Conservation (phyloP, 2,113 vertebrate genomes). For the Sclerurus mexicanus region DNA sequence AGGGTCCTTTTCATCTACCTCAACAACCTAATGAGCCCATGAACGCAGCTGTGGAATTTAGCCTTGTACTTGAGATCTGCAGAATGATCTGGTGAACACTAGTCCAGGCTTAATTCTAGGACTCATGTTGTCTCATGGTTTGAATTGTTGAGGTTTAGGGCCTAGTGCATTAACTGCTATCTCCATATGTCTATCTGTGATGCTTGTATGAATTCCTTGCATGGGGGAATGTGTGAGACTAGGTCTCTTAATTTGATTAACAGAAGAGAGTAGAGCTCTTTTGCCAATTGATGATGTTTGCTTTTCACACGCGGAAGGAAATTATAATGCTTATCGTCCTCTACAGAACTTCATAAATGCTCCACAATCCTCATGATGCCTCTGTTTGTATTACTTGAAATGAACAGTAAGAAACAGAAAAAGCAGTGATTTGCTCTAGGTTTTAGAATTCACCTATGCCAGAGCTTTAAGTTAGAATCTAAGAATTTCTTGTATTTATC, state of each 20-base stretch:
- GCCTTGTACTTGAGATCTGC: neutral
- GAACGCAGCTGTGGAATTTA: neutral
- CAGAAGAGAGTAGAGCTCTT: neutral
- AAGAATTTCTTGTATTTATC: neutral
- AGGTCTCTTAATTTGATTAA: neutral
- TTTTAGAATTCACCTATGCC: neutral
- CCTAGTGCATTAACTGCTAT: neutral
- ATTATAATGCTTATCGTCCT: neutral
- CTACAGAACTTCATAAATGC: neutral
- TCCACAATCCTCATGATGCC: neutral
- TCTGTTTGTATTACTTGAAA: neutral
- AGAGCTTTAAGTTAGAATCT: neutral
- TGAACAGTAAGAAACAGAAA: neutral
- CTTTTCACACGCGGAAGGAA: neutral
- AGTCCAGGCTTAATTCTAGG: neutral
- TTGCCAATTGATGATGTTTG: neutral
- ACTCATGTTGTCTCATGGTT: neutral
- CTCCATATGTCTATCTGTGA: neutral
- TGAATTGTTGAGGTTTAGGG: neutral
- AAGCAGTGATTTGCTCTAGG: neutral
- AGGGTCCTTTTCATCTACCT: neutral
- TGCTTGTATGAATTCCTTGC: neutral
- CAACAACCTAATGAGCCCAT: neutral
- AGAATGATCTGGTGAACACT: neutral
- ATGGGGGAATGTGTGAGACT: neutral